Conservation (phyloP, 2,888 invertebrate genomes). For the Chloroclysta siterata region DNA sequence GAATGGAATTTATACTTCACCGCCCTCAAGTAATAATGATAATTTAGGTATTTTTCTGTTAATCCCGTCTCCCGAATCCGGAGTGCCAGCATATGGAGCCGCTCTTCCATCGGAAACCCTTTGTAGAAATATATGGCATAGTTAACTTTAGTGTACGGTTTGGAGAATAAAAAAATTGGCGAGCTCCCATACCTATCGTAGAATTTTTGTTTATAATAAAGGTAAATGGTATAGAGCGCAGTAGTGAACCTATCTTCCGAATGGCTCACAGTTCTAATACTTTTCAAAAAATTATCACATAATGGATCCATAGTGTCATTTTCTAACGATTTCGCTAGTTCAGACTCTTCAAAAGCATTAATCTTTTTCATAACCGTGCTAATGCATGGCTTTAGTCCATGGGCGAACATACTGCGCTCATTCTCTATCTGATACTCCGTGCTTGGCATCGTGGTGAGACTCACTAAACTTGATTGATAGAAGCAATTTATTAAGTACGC, state of each 20-base stretch:
- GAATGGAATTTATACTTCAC: slow-evolving; percentile 39
- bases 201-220: slow-evolving; percentile 49
- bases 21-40: slow-evolving; percentile 39
- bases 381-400: slow-evolving; percentile 57
- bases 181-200: slow-evolving; percentile 49
- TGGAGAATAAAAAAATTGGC: slow-evolving; percentile 43
- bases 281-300: slow-evolving; percentile 44
- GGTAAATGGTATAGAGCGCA: slow-evolving; percentile 48
- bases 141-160: slow-evolving; percentile 54
- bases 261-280: slow-evolving; percentile 52
- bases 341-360: slow-evolving; percentile 26
- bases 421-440: slow-evolving; percentile 40
- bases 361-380: slow-evolving; percentile 46
- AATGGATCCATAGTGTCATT: slow-evolving; percentile 21
- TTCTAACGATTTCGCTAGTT: slow-evolving; percentile 4
- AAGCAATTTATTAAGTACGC: slow-evolving; percentile 49
- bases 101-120: slow-evolving; percentile 59
- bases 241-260: slow-evolving; percentile 52
- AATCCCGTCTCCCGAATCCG: slow-evolving; percentile 59
- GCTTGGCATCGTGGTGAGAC: slow-evolving; percentile 45
- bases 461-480: slow-evolving; percentile 48
- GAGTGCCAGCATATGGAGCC: slow-evolving; percentile 46
- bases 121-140: slow-evolving; percentile 63
- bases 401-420: slow-evolving; percentile 41
- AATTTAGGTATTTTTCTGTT: slow-evolving; percentile 41